Base-by-base conservation (phyloP, 2,888 invertebrate genomes). In the Micropterix aruncella region DNA sequence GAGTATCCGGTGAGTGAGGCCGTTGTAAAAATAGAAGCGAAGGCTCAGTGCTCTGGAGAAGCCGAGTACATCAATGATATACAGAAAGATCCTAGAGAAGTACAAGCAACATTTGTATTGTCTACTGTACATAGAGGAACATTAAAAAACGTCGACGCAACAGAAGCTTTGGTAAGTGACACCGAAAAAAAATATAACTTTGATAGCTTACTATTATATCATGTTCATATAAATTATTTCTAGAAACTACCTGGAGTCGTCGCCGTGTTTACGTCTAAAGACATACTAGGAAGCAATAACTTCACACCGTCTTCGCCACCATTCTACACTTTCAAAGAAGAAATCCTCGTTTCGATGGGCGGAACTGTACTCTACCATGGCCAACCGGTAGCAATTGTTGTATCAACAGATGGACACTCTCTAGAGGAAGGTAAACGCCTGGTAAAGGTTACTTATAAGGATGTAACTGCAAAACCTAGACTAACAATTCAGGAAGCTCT, bases 311-410 rank as follows among this genome's bases (percentile, higher is more conserved):
- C 12, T 5, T 27, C 27, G 27, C 12, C 12, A 12, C 27, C 27
- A 12, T 27, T 27, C 7, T 7, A 5, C 7, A 27, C 5, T 27
- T 5, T 12, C 5, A 41, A 37, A 16, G 18, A 36, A 2, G 47
- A 51, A 36, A 61, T 63, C 48, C 57, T 60, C 49, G 49, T 64
- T 49, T 58, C 63, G 47, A 65, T 64, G 48, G 60, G 58, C 46
- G 66, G 62, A 2, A 55, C 59, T 18, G 63, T 79, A 1, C 51
- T 59, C 19, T 76, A 66, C 53, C 72, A 71, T 40, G 72, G 75
- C 2, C 79, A 80, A 54, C 66, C 77, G 1, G 54, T 79, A n/a
- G 80, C 77, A 1, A 57, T 79, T 3, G 62, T 80, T 16, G 66
- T 74, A 1, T 79, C 78, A 5, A 63, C 58, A 36, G 62, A 58